These are phyloP conservation scores for Cryptosula pallasiana DNA, from an alignment of 2,888 invertebrate species.

Conservation along the genomic window DNA sequence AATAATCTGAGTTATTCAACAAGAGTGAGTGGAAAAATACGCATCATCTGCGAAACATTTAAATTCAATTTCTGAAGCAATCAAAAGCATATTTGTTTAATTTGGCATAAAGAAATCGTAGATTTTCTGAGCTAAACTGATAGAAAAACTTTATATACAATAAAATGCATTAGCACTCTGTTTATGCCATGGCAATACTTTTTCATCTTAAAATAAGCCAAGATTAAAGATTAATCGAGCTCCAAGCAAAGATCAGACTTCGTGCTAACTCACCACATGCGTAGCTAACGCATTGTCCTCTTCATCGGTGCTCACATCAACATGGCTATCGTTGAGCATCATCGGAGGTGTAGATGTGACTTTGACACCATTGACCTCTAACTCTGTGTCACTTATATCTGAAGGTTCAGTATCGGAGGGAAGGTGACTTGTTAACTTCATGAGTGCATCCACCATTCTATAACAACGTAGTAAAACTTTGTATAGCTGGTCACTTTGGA, in stretches of 20 bases:
- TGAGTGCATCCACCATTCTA: background rate
- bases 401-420: background rate
- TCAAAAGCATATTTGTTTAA: too few species aligned
- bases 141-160: background rate
- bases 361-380: background rate
- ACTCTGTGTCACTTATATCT: background rate
- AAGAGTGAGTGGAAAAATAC: too few species aligned
- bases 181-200: too few species aligned
- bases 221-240: too few species aligned
- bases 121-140: background rate
- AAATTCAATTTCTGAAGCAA: too few species aligned
- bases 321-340: conserved; percentile 14
- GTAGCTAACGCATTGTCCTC: background rate
- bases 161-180: background rate
- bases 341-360: background rate
- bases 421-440: background rate
- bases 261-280: background rate
- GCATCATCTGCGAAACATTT: too few species aligned
- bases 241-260: too few species aligned
- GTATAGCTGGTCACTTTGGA: too few species aligned
- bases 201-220: too few species aligned
- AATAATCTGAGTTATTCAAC: too few species aligned
- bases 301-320: conserved; percentile 17
- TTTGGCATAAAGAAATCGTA: too few species aligned
- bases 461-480: too few species aligned